Conservation (phyloP, 1,140 invertebrate species). For the Psilanteris sp. region DNA sequence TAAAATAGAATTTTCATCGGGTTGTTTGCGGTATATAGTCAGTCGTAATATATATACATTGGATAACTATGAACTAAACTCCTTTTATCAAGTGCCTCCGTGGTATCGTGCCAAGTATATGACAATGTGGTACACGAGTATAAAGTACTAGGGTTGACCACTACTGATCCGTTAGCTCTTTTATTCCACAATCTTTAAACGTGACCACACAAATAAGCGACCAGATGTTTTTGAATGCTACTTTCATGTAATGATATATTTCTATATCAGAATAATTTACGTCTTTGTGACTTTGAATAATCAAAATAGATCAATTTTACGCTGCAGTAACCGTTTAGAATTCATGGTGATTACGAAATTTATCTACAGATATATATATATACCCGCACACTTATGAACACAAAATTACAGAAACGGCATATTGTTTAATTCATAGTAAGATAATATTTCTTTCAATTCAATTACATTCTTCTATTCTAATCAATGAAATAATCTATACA, state of each 20-base stretch:
- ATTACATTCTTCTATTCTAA: no score
- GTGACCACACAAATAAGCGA: constrained; percentile 21
- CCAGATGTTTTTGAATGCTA: constrained; percentile 35
- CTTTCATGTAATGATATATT: constrained; percentile 40
- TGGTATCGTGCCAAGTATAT: constrained; percentile 44
- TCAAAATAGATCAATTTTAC: constrained; percentile 35
- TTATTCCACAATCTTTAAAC: constrained; percentile 10
- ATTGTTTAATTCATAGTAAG: no score
- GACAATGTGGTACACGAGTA: constrained; percentile 48
- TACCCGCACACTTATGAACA: no score
- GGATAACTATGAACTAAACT: constrained; percentile 42
- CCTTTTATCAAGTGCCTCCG: constrained; percentile 47
- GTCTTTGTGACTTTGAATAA: constrained; percentile 13
- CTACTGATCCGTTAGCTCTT: constrained; percentile 3
- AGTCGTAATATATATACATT: constrained; percentile 45
- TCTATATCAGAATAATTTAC: constrained; percentile 32
- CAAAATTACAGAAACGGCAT: no score
- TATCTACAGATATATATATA: background rate
- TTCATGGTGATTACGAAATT: background rate
- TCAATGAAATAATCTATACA: no score
- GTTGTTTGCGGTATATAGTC: constrained; percentile 40
- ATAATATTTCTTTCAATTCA: no score
- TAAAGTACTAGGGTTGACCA: constrained; percentile 38
- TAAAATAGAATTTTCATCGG: constrained; percentile 58
- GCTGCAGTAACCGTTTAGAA: background rate